A percentile compares a stretch with the other conserved stretches of the same genome.
These are phyloP conservation scores for Odontothrips loti DNA, from an alignment of 2,888 invertebrate genomes.

Conservation along the genomic window DNA sequence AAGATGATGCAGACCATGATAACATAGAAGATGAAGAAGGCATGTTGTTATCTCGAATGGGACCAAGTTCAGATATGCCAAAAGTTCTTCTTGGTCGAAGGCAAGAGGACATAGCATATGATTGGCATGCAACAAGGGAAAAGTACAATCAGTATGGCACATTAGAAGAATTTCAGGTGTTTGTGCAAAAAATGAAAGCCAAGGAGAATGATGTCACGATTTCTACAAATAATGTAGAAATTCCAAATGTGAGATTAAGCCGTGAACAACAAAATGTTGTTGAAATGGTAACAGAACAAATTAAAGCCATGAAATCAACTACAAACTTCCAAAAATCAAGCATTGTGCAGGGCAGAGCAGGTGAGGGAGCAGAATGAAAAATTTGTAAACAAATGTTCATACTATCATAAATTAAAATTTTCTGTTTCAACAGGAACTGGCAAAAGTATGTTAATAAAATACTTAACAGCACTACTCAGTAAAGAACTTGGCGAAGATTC, in stretches of 20 bases:
- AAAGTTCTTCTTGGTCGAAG: slow-evolving; percentile 6
- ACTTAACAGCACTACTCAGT: too few relatives aligned
- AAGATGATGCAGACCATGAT: not conserved
- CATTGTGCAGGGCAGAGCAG: not conserved
- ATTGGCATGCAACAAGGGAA: not conserved
- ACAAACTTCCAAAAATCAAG: not conserved
- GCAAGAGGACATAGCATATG: slow-evolving; percentile 2
- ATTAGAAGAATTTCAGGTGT: not conserved
- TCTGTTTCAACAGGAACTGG: not conserved
- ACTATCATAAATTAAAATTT: not conserved
- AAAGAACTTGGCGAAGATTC: too few relatives aligned
- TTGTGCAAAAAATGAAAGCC: not conserved
- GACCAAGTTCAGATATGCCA: slow-evolving; percentile 3
- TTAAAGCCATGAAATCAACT: not conserved
- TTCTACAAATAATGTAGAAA: not conserved
- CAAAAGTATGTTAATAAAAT: too few relatives aligned
- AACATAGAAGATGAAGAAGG: slow-evolving; percentile 20
- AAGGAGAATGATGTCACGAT: not conserved
- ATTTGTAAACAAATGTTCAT: not conserved
- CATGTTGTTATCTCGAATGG: slow-evolving; percentile 28
- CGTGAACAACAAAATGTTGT: not conserved
- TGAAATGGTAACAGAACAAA: not conserved
- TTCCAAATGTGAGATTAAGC: not conserved
- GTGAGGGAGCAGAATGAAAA: not conserved
- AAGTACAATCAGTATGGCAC: not conserved